phyloP scores from a whole-genome alignment of 2,888 invertebrate genomes.

The Rhorus exstirpatorius region DNA sequence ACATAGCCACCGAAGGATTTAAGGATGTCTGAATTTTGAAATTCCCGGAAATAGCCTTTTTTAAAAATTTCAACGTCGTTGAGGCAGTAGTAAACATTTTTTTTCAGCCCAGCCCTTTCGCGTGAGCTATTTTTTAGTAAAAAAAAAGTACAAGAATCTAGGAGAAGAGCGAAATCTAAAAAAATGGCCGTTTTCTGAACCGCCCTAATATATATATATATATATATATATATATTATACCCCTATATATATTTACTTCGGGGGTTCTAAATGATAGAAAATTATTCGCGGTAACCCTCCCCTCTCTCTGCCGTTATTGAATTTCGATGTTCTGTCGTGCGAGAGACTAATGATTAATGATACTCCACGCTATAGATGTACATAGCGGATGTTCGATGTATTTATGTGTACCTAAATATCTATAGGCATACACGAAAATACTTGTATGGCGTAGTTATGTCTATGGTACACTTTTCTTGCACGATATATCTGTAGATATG shows the following conservation, averaged over 20 bases:
- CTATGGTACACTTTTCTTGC: background rate
- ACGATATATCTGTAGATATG: background rate
- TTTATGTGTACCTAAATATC: slow-evolving; percentile 13
- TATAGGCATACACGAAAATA: slow-evolving; percentile 21
- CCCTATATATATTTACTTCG: slow-evolving; percentile 15
- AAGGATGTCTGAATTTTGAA: no score
- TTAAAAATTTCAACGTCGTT: no score
- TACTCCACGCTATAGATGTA: slow-evolving; percentile 2
- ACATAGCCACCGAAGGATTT: no score
- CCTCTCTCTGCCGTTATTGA: slow-evolving; percentile 29
- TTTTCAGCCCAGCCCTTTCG: no score
- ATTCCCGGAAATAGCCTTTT: no score
- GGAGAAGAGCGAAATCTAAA: no score
- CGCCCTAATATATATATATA: background rate
- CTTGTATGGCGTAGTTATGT: slow-evolving; percentile 19
- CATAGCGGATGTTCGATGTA: slow-evolving; percentile 7
- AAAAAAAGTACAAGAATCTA: no score
- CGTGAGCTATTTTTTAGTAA: no score
- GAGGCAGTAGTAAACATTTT: no score
- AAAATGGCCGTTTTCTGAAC: slow-evolving; percentile 2
- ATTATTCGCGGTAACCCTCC: slow-evolving; percentile 33
- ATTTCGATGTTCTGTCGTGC: slow-evolving; percentile 49
- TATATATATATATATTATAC: background rate
- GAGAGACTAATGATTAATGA: slow-evolving; percentile 44
- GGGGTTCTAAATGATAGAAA: slow-evolving; percentile 5